Evolutionary conservation across 2,797 vertebrate genomes (phyloP), one percentile per base, ranked within the genome.

Genomic region (Telmatherina bonti): DNA sequence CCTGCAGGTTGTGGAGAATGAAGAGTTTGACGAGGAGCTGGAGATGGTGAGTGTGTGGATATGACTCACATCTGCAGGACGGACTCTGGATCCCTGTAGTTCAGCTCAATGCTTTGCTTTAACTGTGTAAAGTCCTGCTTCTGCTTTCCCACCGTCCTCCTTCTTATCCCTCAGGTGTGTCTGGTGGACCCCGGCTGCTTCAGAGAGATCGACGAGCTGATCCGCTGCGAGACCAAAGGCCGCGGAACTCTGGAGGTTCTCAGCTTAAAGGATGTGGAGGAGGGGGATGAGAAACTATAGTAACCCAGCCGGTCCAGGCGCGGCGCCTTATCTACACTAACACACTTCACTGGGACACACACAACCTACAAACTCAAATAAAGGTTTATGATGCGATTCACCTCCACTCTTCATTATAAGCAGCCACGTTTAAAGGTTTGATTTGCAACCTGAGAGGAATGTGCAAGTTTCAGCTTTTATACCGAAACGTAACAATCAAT

Each of bases 121-220:
- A 5, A 9, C 24, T 13, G 18, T 51, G 2, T 54, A 51, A 57
- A 22, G n/a, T 26, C n/a, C 5, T 26, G 26, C 52, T 6, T 24
- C 27, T 20, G 11, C 41, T 10, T 43, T 16, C 27, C 12, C 38
- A 16, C 0, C 11, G 16, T 2, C 13, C 10, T 22, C 16, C 10
- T 27, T 31, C 12, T 13, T 41, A 22, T n/a, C 5, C 10, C 33
- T 33, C 93, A 99, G 97, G 95, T 99, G 45, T 97, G 96, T 86
- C 94, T 99, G 67, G 95, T 97, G 59, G 98, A 99, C 87, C 98
- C 97, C 0, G 98, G 98, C 86, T 98, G 96, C 94, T 99, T 96
- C 94, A 92, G 98, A 70, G 98, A 98, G 90, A 96, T 99, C 0
- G 97, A 99, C n/a, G 97, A 99, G 87, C 91, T 99, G 81, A 96